Conservation (phyloP, 1,140 invertebrate genomes). For the Catajapyx aquilonaris region DNA sequence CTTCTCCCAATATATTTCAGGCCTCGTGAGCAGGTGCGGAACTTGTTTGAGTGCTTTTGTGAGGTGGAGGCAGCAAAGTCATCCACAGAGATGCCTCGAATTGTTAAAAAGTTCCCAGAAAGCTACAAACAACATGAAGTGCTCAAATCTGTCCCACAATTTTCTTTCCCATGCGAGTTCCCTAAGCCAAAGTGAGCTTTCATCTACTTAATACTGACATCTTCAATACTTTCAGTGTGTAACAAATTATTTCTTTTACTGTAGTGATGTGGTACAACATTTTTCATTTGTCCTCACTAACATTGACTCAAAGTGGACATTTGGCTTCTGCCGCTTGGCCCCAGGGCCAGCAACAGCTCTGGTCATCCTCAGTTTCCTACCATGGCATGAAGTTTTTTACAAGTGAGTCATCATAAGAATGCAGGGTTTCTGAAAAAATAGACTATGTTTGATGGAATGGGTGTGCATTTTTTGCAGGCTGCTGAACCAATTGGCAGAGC, state of each 20-base stretch:
- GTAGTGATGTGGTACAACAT: constrained; percentile 47
- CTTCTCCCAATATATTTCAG: too few species aligned
- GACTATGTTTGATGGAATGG: constrained; percentile 12
- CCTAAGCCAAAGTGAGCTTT: constrained; percentile 36
- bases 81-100: constrained; percentile 35
- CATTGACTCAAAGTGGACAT: constrained; percentile 83
- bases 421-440: not conserved
- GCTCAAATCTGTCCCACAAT: constrained; percentile 56
- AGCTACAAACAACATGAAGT: constrained; percentile 50
- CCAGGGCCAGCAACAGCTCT: constrained; percentile 53
- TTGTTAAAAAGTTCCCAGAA: constrained; percentile 54
- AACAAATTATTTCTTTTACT: constrained; percentile 7
- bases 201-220: constrained; percentile 4
- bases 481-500: constrained; percentile 34
- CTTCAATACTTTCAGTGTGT: not conserved
- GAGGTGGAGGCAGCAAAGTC: constrained; percentile 45
- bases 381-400: constrained; percentile 91
- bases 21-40: constrained; percentile 56
- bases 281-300: constrained; percentile 88
- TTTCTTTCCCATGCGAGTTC: constrained; percentile 63
- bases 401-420: constrained; percentile 30
- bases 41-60: constrained; percentile 63
- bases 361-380: constrained; percentile 62
- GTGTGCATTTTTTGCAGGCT: constrained; percentile 23
- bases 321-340: constrained; percentile 85